phyloP scores from a whole-genome alignment of 1,140 invertebrate species.

The Saxidomus purpurata region DNA sequence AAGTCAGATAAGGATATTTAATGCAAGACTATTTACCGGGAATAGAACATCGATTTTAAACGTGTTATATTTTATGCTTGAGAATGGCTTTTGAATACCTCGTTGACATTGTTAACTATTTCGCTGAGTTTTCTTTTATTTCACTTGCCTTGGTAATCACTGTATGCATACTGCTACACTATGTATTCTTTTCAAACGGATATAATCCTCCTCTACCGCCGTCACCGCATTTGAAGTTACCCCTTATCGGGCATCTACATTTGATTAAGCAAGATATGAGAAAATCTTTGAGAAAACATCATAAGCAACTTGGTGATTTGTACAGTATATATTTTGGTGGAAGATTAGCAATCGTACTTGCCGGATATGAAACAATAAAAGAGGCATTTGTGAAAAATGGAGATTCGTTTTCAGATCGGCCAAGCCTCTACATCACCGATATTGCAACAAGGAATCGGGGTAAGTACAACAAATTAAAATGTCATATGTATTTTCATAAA shows the following conservation, averaged over 20 bases:
- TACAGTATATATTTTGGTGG: constrained; percentile 19
- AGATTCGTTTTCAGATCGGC: constrained; percentile 13
- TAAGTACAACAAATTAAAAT: too few species aligned
- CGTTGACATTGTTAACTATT: background rate
- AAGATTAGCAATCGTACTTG: background rate
- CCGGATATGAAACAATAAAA: constrained; percentile 22
- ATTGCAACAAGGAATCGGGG: constrained; percentile 10
- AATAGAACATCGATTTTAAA: too few species aligned
- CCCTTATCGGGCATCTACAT: constrained; percentile 48
- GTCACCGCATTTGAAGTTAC: constrained; percentile 6
- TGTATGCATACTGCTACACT: constrained; percentile 20
- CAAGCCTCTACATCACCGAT: constrained; percentile 18
- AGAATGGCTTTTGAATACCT: background rate
- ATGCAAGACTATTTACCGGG: too few species aligned
- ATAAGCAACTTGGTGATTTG: constrained; percentile 41
- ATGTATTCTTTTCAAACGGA: background rate
- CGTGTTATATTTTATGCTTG: too few species aligned
- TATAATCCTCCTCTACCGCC: constrained; percentile 36
- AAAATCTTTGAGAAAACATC: constrained; percentile 15
- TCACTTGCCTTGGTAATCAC: background rate
- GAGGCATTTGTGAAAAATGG: constrained; percentile 46
- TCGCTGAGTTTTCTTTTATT: background rate
- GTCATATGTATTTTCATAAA: too few species aligned
- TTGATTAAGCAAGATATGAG: constrained; percentile 39
- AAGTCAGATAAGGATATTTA: too few species aligned